Percentiles rank a stretch among this genome's conserved stretches.
phyloP scores from a whole-genome alignment of 2,113 vertebrate species.

The Callorhinus ursinus region DNA sequence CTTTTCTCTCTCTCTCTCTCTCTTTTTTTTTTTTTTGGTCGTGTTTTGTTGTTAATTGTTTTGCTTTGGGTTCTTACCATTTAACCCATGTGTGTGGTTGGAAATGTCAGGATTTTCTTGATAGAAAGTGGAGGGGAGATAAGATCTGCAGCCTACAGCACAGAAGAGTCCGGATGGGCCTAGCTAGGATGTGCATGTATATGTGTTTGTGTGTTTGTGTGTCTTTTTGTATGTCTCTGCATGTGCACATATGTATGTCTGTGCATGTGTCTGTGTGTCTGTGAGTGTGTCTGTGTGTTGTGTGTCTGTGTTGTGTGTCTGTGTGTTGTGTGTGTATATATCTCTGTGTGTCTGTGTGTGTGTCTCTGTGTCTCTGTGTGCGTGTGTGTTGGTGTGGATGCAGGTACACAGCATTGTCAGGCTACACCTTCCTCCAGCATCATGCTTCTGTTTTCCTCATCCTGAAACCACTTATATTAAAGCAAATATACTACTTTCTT shows the following conservation, averaged over 20 bases:
- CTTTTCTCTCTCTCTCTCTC: background rate
- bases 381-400: background rate
- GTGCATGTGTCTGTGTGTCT: background rate
- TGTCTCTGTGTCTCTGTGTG: background rate
- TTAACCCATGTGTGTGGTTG: background rate
- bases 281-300: background rate
- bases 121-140: background rate
- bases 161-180: background rate
- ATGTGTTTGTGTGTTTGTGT: background rate
- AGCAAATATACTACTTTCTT: background rate
- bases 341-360: accelerated
- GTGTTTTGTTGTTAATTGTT: background rate
- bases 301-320: background rate
- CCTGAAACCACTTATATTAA: background rate
- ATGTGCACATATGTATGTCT: no score
- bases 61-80: background rate
- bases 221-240: no score
- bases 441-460: background rate
- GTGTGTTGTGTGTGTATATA: background rate
- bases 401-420: accelerated
- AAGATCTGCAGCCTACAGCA: background rate
- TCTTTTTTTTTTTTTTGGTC: no score
- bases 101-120: slow-evolving; percentile 24
- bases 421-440: background rate
- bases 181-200: no score